Conservation (phyloP, 2,113 vertebrate genomes). For the Addax nasomaculatus region DNA sequence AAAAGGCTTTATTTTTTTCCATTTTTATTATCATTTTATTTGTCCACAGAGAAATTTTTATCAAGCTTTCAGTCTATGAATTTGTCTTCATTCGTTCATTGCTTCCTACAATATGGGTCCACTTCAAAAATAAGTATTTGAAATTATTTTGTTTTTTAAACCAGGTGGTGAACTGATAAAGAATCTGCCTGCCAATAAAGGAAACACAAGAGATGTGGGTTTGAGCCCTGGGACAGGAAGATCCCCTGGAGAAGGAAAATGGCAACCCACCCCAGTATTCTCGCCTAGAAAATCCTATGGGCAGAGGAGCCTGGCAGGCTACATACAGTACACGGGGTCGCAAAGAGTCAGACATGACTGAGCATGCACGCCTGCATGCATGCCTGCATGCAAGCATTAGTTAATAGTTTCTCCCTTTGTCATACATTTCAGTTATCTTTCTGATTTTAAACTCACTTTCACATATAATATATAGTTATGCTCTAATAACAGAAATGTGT, state of each 20-base stretch:
- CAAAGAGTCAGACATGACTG: not conserved
- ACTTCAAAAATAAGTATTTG: slow-evolving; percentile 4
- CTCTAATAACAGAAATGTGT: not conserved
- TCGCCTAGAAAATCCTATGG: not conserved
- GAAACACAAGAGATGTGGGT: not conserved
- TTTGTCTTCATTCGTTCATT: not conserved
- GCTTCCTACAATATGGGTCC: not conserved
- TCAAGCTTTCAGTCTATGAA: not conserved
- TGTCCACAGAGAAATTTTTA: not conserved
- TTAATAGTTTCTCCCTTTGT: not conserved
- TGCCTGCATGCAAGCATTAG: not conserved
- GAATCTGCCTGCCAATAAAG: not conserved
- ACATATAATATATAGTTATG: not conserved
- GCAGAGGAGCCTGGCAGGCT: not conserved
- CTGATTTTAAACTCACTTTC: not conserved
- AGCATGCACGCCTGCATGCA: not conserved
- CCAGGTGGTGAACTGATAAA: not conserved
- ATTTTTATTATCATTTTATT: not conserved
- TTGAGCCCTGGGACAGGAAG: not conserved
- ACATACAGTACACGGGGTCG: not conserved
- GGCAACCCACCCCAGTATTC: not conserved
- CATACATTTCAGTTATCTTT: not conserved
- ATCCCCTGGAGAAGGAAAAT: not conserved
- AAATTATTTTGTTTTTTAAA: not conserved
- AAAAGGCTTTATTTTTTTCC: not conserved